Conservation (phyloP, 2,113 vertebrate genomes). For the Manacus vitellinus region DNA sequence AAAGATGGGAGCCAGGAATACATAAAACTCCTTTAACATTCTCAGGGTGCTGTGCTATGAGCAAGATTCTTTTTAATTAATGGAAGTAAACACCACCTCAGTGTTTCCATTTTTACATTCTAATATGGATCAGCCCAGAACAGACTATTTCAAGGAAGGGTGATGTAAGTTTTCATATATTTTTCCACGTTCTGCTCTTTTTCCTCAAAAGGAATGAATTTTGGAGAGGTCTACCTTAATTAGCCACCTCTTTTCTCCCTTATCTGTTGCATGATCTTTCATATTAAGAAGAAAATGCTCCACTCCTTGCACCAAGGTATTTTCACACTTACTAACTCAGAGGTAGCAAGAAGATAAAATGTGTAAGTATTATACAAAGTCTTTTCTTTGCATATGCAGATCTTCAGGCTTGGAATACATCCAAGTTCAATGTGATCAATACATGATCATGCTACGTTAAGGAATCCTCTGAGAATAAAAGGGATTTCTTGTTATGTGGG, state of each 20-base stretch:
- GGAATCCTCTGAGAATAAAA: background rate
- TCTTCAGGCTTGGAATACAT: background rate
- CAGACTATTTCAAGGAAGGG: background rate
- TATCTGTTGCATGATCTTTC: rapidly evolving
- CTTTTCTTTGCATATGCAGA: background rate
- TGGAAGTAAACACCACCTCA: background rate
- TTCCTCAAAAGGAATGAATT: background rate
- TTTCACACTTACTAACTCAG: background rate
- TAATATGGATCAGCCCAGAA: background rate
- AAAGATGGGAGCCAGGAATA: background rate
- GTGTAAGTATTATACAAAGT: background rate
- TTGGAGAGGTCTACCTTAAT: background rate
- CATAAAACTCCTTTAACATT: background rate
- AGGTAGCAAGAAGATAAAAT: background rate
- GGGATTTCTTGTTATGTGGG: background rate
- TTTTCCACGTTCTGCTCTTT: background rate
- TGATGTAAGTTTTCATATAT: background rate
- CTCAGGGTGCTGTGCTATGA: background rate
- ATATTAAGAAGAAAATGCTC: background rate
- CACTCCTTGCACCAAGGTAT: background rate
- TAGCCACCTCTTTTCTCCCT: rapidly evolving
- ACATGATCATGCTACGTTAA: background rate
- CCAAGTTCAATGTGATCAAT: background rate
- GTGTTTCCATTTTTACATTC: background rate
- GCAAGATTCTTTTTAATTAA: background rate